Evolutionary conservation across 1,140 invertebrate species (phyloP).

Genomic region (Solen grandis): DNA sequence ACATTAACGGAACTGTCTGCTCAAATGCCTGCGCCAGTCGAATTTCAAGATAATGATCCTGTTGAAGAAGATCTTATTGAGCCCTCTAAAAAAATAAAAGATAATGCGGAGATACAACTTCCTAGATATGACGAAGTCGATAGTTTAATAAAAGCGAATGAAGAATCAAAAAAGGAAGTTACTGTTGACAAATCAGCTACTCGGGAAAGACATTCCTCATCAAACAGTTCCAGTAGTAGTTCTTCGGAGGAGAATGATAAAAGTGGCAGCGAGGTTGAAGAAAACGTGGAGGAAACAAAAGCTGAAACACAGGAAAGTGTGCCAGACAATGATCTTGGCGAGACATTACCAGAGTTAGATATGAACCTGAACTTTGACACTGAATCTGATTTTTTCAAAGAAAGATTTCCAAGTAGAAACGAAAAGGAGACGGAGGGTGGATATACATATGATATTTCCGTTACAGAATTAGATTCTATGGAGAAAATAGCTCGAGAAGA

Average conservation of each 20-base stretch:
- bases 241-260: not conserved
- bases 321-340: constrained; percentile 48
- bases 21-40: too few relatives aligned
- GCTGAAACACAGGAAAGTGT: constrained; percentile 13
- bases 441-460: constrained; percentile 64
- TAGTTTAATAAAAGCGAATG: too few relatives aligned
- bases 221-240: not conserved
- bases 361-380: constrained; percentile 56
- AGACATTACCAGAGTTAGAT: constrained; percentile 53
- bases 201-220: too few relatives aligned
- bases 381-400: constrained; percentile 59
- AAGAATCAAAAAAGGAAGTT: not conserved
- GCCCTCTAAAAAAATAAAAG: constrained; percentile 33
- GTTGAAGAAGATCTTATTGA: constrained; percentile 61
- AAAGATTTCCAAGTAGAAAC: constrained; percentile 59
- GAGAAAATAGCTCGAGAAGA: constrained; percentile 44
- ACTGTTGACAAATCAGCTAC: not conserved
- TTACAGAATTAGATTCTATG: constrained; percentile 62
- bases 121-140: too few relatives aligned
- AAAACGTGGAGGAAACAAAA: not conserved
- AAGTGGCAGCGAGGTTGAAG: constrained; percentile 1
- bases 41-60: constrained; percentile 17
- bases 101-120: constrained; percentile 21
- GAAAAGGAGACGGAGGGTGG: constrained; percentile 59
- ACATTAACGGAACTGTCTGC: too few relatives aligned